Evolutionary conservation across 2,888 invertebrate species (phyloP), one percentile per base, ranked within the genome.

Genomic region (Onchidella celtica): DNA sequence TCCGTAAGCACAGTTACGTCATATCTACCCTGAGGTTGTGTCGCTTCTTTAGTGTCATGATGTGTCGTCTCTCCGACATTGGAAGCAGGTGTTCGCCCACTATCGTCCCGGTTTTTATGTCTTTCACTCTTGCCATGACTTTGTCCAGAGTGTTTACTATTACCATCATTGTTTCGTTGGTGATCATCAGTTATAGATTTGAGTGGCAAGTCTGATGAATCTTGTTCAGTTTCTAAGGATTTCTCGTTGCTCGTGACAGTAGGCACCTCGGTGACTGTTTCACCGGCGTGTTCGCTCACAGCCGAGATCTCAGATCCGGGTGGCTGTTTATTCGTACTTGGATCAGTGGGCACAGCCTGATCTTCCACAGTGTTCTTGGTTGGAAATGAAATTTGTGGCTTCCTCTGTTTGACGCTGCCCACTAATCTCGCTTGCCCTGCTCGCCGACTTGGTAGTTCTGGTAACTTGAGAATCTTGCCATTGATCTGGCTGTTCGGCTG

Each of bases 1-100:
- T 72, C 72, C 3, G 72, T 72, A 2, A 72, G 6, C 14, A 72
- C 72, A 27, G 72, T 72, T 17, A 72, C 55, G 72, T 72, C 72
- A 24, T 72, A 72, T n/a, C 32, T 3, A 2, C 72, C 72, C 29
- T 40, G 27, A 6, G 21, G 21, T n/a, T 6, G n/a, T 9, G 6
- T 61, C 47, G 17, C 9, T 47, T 47, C 47, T 47, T 47, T 47
- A 47, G 6, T 17, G 6, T 47, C 9, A 17, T 47, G 9, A 6
- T 6, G 47, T 47, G 17, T 11, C 47, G 17, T 6, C 6, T 47
- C 9, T 47, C 47, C 47, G 9, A 47, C 47, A 6, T 6, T 17
- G 6, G 47, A 47, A n/a, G 6, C n/a, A 27, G 61, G n/a, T 6
- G 4, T 61, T 6, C 6, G 6, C 6, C n/a, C 61, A 24, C 4